These are phyloP conservation scores for Saccopteryx bilineata DNA, from an alignment of 2,113 vertebrate genomes.

Conservation along the genomic window DNA sequence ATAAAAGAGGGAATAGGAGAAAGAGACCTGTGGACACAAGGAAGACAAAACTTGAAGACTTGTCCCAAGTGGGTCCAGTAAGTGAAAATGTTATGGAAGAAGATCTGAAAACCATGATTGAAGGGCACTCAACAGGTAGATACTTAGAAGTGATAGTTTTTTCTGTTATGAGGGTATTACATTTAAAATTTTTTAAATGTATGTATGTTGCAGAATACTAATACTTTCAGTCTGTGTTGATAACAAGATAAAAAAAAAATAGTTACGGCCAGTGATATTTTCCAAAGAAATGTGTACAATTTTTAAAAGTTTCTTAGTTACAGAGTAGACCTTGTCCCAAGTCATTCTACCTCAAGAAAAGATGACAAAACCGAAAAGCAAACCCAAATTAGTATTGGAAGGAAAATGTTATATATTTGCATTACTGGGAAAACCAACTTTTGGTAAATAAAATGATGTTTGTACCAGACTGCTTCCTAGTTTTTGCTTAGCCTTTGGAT, in stretches of 20 bases:
- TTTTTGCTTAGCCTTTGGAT: conserved; percentile 43
- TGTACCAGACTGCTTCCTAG: not conserved
- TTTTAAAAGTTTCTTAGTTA: not conserved
- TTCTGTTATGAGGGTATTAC: conserved; percentile 59
- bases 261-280: not conserved
- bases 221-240: not conserved
- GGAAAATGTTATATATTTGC: conserved; percentile 1
- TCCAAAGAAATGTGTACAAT: not conserved
- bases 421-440: conserved; percentile 32
- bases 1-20: conserved; percentile 58
- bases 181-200: conserved; percentile 51
- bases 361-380: not conserved
- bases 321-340: not conserved
- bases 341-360: not conserved
- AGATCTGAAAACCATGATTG: conserved; percentile 48
- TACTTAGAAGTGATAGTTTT: conserved; percentile 58
- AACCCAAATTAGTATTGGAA: conserved; percentile 30
- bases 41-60: conserved; percentile 71
- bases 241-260: not conserved
- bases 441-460: conserved; percentile 5
- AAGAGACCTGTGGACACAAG: conserved; percentile 44
- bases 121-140: conserved; percentile 74
- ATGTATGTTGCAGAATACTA: not conserved
- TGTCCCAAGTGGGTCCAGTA: not conserved
- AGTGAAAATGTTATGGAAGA: conserved; percentile 51